A percentile compares a stretch with the other conserved stretches of the same genome.
Evolutionary conservation across 35 echinoderm and acorn worm genomes (phyloP).

Genomic region (Acanthaster planci): DNA sequence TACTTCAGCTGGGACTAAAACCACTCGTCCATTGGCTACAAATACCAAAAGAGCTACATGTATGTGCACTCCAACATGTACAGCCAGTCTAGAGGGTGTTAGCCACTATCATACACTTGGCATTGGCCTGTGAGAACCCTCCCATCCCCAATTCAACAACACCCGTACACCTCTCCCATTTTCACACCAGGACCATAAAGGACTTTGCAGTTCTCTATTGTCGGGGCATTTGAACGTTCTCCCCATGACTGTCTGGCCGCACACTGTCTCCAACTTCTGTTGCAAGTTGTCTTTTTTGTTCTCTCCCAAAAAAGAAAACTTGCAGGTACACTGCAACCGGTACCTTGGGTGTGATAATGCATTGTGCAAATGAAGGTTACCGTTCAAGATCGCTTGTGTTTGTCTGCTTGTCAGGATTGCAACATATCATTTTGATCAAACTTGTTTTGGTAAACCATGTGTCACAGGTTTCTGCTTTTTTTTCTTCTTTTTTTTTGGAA

Average conservation of each 20-base stretch:
- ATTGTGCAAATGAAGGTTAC: neutral
- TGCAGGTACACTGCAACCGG: neutral
- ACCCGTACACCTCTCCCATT: neutral
- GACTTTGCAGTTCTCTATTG: neutral
- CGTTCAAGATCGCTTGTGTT: neutral
- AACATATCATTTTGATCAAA: neutral
- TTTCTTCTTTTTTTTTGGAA: neutral
- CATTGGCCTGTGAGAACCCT: constrained; percentile 6
- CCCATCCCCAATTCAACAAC: neutral
- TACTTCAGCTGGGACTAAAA: constrained; percentile 5
- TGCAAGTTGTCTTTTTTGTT: neutral
- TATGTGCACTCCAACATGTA: neutral
- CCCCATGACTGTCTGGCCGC: neutral
- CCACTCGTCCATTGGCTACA: neutral
- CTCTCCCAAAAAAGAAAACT: neutral
- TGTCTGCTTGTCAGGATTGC: neutral
- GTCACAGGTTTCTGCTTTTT: neutral
- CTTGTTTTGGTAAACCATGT: neutral
- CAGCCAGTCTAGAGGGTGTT: neutral
- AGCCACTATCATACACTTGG: constrained; percentile 9
- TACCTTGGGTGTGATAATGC: neutral
- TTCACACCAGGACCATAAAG: constrained; percentile 8
- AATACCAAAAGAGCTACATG: neutral
- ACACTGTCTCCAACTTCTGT: neutral
- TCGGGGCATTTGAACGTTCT: neutral